Base-by-base conservation (phyloP, 2,888 invertebrate genomes). In the Ashinkailepas kermadecensis region DNA sequence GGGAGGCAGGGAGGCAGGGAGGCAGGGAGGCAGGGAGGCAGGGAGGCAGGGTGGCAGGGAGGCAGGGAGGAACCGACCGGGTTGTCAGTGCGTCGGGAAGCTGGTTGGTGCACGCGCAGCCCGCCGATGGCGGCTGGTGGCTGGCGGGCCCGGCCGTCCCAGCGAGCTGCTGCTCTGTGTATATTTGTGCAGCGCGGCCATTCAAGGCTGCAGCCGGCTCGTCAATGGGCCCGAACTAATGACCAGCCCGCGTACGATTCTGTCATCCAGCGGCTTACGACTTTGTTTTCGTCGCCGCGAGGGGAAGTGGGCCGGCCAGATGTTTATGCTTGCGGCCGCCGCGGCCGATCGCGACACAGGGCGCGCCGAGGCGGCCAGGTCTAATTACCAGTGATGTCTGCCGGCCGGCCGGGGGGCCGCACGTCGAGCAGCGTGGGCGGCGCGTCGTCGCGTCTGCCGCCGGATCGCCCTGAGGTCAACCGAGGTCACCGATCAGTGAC, bases 161-260 rank as follows among this genome's bases (percentile, higher is more conserved):
- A 39, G 39, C 39, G 39, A 39, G 39, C 39, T 39, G 39, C 39
- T 18, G 62, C 62, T 18, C 65, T 12, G n/a, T 65, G 74, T 74
- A 74, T 74, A 74, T 74, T 74, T 74, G 74, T 74, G 74, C 74
- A 74, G 74, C 56, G 15, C 15, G 21, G 74, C 74, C 13, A 74
- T 12, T 23, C 74, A 74, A 74, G 74, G 74, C 74, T 74, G 56
- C 74, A 15, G 54, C 18, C 54, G 74, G 56, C 74, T 56, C 74
- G 74, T 56, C 74, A 74, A 74, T 74, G 74, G 74, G 74, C 15
- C 74, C 74, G 74, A 74, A 74, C 74, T 74, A 74, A 74, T 74
- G 74, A 74, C 74, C 56, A 11, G 56, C 18, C 9, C 54, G 23
- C 74, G 56, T 74, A 74, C 74, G 74, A 21, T 21, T 21, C 56